Evolutionary conservation across 2,113 vertebrate genomes (phyloP).

Genomic region (Chelonoidis abingdonii): DNA sequence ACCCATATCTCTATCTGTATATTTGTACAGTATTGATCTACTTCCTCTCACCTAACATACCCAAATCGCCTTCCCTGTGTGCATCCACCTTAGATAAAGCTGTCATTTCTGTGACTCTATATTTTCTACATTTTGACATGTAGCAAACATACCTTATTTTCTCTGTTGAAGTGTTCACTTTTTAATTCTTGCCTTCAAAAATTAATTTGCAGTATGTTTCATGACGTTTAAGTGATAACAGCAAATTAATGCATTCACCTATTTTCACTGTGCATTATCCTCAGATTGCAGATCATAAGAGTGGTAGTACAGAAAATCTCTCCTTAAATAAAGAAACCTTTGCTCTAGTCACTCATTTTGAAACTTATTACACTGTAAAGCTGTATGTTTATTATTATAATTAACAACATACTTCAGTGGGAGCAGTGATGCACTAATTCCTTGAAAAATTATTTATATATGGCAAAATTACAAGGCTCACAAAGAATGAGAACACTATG

Average conservation of each 20-base stretch:
- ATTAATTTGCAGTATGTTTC: background rate
- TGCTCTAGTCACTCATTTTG: background rate
- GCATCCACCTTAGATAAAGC: background rate
- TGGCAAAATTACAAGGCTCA: background rate
- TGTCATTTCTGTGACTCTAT: slow-evolving; percentile 16
- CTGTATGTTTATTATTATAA: background rate
- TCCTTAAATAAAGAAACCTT: background rate
- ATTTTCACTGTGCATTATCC: background rate
- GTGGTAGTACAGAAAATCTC: background rate
- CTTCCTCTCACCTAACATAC: background rate
- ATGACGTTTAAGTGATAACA: background rate
- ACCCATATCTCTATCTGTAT: background rate
- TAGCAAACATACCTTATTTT: background rate
- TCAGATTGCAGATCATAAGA: background rate
- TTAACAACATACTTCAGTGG: background rate
- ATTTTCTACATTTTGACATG: background rate
- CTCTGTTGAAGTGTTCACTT: background rate
- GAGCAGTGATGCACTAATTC: background rate
- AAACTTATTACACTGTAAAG: background rate
- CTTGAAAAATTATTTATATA: background rate
- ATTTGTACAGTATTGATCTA: slow-evolving; percentile 10
- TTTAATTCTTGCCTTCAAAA: background rate
- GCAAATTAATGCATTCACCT: background rate
- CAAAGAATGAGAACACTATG: background rate
- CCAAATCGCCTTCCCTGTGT: background rate